Evolutionary conservation across 2,113 vertebrate genomes (phyloP).

Genomic region (Callospermophilus lateralis): DNA sequence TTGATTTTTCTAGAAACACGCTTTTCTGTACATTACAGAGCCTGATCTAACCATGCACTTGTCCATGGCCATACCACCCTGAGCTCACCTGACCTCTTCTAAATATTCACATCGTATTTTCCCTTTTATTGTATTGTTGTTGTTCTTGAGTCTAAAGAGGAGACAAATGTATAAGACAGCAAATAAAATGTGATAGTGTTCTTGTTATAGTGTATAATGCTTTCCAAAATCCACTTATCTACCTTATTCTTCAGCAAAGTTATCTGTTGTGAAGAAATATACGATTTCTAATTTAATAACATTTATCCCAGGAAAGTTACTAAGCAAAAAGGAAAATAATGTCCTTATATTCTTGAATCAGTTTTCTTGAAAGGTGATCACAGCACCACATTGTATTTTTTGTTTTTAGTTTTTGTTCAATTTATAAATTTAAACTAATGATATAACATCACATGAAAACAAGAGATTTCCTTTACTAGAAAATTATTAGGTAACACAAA

Average conservation of each 20-base stretch:
- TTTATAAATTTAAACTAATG: constrained; percentile 55
- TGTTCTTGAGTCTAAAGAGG: neutral
- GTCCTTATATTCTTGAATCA: neutral
- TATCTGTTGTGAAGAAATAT: neutral
- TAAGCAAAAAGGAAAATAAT: neutral
- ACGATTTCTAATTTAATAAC: neutral
- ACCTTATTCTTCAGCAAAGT: neutral
- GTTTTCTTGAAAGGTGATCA: constrained; percentile 18
- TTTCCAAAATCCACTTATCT: neutral
- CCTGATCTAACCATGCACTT: neutral
- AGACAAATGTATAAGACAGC: neutral
- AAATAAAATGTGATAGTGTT: neutral
- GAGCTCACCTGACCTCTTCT: too few relatives aligned
- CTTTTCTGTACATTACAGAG: neutral
- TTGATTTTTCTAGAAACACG: neutral
- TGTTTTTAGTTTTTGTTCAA: neutral
- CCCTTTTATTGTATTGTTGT: neutral
- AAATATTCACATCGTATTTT: neutral
- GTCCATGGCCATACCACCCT: too few relatives aligned
- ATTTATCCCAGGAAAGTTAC: constrained; percentile 12
- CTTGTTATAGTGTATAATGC: neutral
- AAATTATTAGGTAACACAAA: constrained; percentile 28
- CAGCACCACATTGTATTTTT: neutral
- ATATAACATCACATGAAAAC: neutral
- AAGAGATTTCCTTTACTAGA: constrained; percentile 43